Conservation (phyloP, 2,113 vertebrate genomes). For the Nothocercus julius region DNA sequence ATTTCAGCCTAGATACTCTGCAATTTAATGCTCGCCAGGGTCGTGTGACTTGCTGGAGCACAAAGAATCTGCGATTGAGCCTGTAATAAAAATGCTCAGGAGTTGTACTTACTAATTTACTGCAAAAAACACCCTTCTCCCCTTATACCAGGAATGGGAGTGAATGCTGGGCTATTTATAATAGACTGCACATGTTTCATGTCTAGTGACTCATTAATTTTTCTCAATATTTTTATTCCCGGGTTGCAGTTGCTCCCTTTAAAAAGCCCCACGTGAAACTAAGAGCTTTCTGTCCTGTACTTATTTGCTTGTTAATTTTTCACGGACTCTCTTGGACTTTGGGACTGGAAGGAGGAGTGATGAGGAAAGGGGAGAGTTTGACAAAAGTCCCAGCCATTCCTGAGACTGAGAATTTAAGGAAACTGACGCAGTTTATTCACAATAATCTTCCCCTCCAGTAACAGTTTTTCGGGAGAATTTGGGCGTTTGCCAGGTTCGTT, state of each 20-base stretch:
- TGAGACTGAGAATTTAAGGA: neutral
- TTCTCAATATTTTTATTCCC: neutral
- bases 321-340: neutral
- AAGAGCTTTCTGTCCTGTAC: neutral
- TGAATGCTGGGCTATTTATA: neutral
- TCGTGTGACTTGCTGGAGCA: neutral
- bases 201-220: neutral
- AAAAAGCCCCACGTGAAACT: neutral
- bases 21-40: neutral
- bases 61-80: neutral
- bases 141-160: neutral
- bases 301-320: neutral
- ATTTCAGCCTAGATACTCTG: fast-evolving
- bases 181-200: neutral
- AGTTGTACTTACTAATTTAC: neutral
- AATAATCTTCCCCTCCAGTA: neutral
- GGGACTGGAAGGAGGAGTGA: neutral
- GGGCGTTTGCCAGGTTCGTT: neutral
- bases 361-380: neutral
- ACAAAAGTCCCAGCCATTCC: neutral
- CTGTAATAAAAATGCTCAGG: neutral
- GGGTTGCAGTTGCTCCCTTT: neutral
- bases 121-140: neutral
- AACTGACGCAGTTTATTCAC: neutral
- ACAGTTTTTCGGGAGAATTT: neutral